A percentile compares a stretch with the other conserved stretches of the same genome.
Evolutionary conservation across 2,797 vertebrate species (phyloP).

Genomic region (Sebastes iracundus): DNA sequence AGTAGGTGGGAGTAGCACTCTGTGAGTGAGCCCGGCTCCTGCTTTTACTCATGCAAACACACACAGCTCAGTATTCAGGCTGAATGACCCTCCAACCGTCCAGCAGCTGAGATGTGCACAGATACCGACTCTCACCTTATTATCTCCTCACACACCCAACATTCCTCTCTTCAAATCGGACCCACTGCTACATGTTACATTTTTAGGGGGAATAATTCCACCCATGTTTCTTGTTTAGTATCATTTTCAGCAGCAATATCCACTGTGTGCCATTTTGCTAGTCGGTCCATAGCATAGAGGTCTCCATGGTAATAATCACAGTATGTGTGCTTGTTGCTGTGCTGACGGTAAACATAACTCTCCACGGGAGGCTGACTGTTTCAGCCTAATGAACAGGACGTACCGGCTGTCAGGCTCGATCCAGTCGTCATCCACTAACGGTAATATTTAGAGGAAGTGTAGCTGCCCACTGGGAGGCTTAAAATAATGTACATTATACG

Average conservation of each 20-base stretch:
- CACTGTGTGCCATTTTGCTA: slow-evolving; percentile 6
- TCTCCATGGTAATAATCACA: slow-evolving; percentile 75
- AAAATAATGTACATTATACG: slow-evolving; percentile 36
- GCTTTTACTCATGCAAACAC: not conserved
- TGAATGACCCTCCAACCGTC: slow-evolving; percentile 32
- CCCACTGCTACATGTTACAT: slow-evolving; percentile 3
- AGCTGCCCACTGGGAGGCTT: slow-evolving; percentile 25
- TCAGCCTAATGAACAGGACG: slow-evolving; percentile 69
- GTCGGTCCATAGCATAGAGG: slow-evolving; percentile 20
- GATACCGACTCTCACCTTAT: slow-evolving; percentile 5
- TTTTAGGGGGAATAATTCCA: not conserved
- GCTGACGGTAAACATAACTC: slow-evolving; percentile 63
- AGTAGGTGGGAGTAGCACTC: slow-evolving; percentile 79
- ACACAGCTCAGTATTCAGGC: slow-evolving; percentile 29
- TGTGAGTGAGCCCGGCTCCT: slow-evolving; percentile 16
- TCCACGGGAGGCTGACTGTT: slow-evolving; percentile 55
- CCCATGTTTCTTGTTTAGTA: slow-evolving; percentile 16
- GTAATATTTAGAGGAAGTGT: slow-evolving; percentile 44
- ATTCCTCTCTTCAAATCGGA: not conserved
- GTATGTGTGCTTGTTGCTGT: slow-evolving; percentile 60
- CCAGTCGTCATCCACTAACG: slow-evolving; percentile 48
- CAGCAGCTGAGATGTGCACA: slow-evolving; percentile 10
- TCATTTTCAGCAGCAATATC: slow-evolving; percentile 27
- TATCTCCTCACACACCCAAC: not conserved
- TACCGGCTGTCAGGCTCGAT: slow-evolving; percentile 64